Base-by-base conservation (phyloP, 64 coral and sea anemone species). In the Catalaphyllia jardinei region DNA sequence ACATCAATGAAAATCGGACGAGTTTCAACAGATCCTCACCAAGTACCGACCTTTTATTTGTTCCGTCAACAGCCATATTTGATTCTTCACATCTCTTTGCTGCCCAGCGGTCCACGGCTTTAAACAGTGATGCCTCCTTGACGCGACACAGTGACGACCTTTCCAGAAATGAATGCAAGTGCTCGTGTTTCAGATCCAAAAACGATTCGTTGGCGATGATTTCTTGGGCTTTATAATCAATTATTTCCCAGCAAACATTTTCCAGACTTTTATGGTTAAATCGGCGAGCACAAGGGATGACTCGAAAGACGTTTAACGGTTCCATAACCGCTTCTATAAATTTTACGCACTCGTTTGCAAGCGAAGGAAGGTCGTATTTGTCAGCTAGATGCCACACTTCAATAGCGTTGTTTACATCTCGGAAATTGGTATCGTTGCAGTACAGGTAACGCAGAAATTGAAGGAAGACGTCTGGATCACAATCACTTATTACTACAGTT, bases 371-470 rank as follows among this genome's bases (percentile, higher is more conserved):
- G 15, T 80, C 78, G 29, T 80, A 80, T 15, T 80, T 80, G 19
- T 80, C 55, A 61, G 78, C 78, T 0, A 80, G 13, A 31, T 80
- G 20, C 54, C 52, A 80, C 78, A 80, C 27, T 19, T 62, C 2
- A 18, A 80, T 54, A 30, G 55, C 78, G 13, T 19, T 10, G n/a
- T 60, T 25, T 0, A 61, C 87, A 13, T 69, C 10, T 29, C 10
- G 20, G 4, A 88, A 78, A 75, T 18, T 61, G 1, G 61, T 31
- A 27, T 63, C 73, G 15, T 88, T 74, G 20, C 51, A 62, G 14
- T 88, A 78, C n/a, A 88, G 9, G 76, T 24, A 88, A 62, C 74
- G 87, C 63, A 88, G 75, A 13, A 88, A 46, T 62, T 88, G 72
- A 17, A 71, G 33, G 14, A 88, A 31, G 13, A 51, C 74, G 29